Evolutionary conservation across 1,140 invertebrate species (phyloP).

Genomic region (Spodoptera litura): DNA sequence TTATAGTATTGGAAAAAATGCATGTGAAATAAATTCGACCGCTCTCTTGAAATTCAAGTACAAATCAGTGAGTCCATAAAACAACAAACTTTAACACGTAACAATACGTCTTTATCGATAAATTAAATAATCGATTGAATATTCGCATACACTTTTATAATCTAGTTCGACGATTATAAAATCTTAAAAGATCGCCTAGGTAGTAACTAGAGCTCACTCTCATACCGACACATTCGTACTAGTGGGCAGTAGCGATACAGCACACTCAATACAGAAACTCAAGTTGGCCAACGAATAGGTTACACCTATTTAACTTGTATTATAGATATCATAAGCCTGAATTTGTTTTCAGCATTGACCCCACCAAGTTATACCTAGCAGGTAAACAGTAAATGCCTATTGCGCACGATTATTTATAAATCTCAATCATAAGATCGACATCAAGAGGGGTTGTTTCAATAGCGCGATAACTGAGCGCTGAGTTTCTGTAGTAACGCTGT

Average conservation of each 20-base stretch:
- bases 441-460: not conserved
- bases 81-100: constrained; percentile 54
- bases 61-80: constrained; percentile 49
- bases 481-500: constrained; percentile 20
- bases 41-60: constrained; percentile 22
- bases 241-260: constrained; percentile 34
- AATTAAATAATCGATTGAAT: constrained; percentile 56
- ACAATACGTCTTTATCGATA: constrained; percentile 55
- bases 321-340: not conserved
- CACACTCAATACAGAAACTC: constrained; percentile 33
- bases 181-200: constrained; percentile 53
- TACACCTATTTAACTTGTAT: not conserved
- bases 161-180: constrained; percentile 60
- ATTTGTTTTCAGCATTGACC: too few relatives aligned
- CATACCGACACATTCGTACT: constrained; percentile 27
- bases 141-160: constrained; percentile 56
- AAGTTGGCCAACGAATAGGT: not conserved
- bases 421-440: not conserved
- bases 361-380: too few relatives aligned
- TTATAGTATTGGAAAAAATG: not conserved
- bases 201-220: constrained; percentile 47
- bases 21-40: constrained; percentile 49
- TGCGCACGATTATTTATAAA: too few relatives aligned
- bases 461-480: constrained; percentile 1
- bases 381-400: too few relatives aligned